A percentile compares a stretch with the other conserved stretches of the same genome.
These are phyloP conservation scores for Girardia tigrina DNA, from an alignment of 2,888 invertebrate species.

Conservation along the genomic window DNA sequence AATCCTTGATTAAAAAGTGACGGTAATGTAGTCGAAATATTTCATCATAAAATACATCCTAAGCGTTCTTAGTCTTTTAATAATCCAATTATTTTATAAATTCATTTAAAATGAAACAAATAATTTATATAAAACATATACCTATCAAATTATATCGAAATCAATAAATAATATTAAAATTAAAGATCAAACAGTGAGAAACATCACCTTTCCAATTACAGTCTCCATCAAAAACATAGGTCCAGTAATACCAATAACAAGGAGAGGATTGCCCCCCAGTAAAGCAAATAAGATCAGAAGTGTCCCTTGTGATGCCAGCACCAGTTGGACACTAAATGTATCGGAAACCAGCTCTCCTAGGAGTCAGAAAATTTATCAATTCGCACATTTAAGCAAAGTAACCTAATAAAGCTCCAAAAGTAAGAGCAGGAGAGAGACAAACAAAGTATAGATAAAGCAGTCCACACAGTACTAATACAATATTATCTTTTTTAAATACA, in stretches of 20 bases:
- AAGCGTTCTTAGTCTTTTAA: no score
- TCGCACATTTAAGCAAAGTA: neutral
- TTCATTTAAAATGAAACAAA: no score
- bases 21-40: no score
- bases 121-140: no score
- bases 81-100: no score
- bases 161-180: no score
- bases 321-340: conserved; percentile 4
- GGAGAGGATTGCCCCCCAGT: neutral
- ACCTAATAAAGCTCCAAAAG: conserved; percentile 13
- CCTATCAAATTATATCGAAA: no score
- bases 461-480: neutral
- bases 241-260: conserved; percentile 13
- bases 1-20: no score
- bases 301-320: conserved; percentile 18
- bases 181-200: neutral
- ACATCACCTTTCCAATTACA: neutral
- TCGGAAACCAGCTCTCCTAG: neutral
- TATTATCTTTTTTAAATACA: neutral
- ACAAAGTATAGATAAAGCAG: neutral
- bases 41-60: no score
- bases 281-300: no score
- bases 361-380: neutral
- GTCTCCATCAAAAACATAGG: neutral
- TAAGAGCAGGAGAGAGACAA: conserved; percentile 12